Percentiles rank a stretch among this genome's conserved stretches.
Evolutionary conservation across 2,888 invertebrate species (phyloP).

Genomic region (Sarcophaga carnaria): DNA sequence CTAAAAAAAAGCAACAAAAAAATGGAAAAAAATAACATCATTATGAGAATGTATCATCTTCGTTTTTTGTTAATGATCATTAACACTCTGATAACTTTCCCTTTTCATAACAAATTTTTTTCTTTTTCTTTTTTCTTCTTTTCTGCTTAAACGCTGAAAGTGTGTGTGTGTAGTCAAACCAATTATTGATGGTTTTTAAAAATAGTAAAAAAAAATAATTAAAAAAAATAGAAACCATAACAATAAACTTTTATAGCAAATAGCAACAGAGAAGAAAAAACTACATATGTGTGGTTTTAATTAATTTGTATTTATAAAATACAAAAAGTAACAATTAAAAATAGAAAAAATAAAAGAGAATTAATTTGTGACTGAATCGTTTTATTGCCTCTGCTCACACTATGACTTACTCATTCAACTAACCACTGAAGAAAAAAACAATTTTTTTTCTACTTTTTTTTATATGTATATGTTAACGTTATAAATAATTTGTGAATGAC

Average conservation of each 20-base stretch:
- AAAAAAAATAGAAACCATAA: conserved; percentile 1
- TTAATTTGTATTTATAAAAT: conserved; percentile 28
- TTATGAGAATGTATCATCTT: conserved; percentile 17
- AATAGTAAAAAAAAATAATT: conserved; percentile 18
- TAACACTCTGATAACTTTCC: conserved; percentile 59
- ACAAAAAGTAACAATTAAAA: conserved; percentile 12
- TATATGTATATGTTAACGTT: neutral
- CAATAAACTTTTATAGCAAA: conserved; percentile 24
- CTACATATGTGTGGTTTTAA: neutral
- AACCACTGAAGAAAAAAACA: neutral
- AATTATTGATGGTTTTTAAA: conserved; percentile 47
- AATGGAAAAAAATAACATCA: neutral
- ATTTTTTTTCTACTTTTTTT: neutral
- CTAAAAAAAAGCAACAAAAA: conserved; percentile 27
- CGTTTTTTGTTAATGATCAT: conserved; percentile 25
- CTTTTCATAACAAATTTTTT: conserved; percentile 53
- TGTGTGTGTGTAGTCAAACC: conserved; percentile 2
- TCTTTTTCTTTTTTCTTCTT: neutral
- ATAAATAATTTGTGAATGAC: conserved; percentile 26
- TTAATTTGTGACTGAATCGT: neutral
- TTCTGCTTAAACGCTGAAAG: neutral
- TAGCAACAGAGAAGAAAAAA: neutral
- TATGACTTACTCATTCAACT: neutral
- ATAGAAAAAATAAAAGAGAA: conserved; percentile 21
- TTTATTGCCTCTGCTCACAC: conserved; percentile 1